phyloP scores from a whole-genome alignment of 2,888 invertebrate species.

The Fragum whitleyi region DNA sequence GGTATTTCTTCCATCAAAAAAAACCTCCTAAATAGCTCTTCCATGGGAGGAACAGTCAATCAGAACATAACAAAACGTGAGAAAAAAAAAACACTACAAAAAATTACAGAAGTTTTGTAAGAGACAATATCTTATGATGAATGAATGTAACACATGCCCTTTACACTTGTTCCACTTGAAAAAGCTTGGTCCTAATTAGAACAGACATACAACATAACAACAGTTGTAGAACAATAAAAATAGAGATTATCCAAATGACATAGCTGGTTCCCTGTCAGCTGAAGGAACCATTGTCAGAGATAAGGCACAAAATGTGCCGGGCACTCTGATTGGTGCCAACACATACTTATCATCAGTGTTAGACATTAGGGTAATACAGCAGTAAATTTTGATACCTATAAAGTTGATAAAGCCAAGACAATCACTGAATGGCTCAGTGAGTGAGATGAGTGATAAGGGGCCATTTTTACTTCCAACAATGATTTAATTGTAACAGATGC shows the following conservation, averaged over 20 bases:
- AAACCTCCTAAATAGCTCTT: not conserved
- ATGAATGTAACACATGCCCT: constrained; percentile 53
- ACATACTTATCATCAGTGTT: not conserved
- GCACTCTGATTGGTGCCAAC: constrained; percentile 2
- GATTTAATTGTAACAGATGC: not conserved
- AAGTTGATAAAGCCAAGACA: not conserved
- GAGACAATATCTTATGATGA: constrained; percentile 52
- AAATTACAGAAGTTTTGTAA: not conserved
- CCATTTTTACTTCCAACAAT: not conserved
- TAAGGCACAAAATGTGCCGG: constrained; percentile 29
- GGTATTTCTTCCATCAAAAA: constrained; percentile 18
- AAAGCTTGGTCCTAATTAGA: constrained; percentile 57
- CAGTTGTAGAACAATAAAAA: constrained; percentile 60
- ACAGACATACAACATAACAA: constrained; percentile 56
- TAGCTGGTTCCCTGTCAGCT: constrained; percentile 25
- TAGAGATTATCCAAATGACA: constrained; percentile 55
- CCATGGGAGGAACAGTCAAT: constrained; percentile 7
- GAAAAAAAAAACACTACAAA: not conserved
- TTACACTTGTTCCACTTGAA: constrained; percentile 50
- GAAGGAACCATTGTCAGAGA: constrained; percentile 17
- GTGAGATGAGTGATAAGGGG: not conserved
- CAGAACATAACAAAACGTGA: constrained; percentile 15
- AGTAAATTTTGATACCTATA: constrained; percentile 15
- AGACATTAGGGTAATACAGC: constrained; percentile 15
- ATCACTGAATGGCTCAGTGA: constrained; percentile 1